Percentiles rank a stretch among this genome's conserved stretches.
These are phyloP conservation scores for Cariama cristata DNA, from an alignment of 2,113 vertebrate species.

Conservation along the genomic window DNA sequence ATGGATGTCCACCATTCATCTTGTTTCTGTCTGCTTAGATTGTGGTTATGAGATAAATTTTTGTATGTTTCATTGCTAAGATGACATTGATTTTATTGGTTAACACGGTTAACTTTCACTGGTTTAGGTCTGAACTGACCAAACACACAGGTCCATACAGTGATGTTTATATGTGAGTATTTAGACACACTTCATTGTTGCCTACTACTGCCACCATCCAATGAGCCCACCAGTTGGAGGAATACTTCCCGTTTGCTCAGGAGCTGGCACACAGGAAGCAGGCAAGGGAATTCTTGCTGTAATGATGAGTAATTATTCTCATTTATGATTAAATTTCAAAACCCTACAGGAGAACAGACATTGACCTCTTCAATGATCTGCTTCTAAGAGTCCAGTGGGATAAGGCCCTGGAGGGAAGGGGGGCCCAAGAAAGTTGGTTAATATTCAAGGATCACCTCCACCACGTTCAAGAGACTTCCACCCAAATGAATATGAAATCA, in stretches of 20 bases:
- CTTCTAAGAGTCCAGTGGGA: too few relatives aligned
- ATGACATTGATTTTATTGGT: not conserved
- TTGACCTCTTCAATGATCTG: too few relatives aligned
- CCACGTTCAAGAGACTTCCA: too few relatives aligned
- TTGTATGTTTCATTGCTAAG: not conserved
- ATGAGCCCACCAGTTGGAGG: not conserved
- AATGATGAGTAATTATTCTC: not conserved
- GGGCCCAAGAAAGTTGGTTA: too few relatives aligned
- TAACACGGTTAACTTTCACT: not conserved
- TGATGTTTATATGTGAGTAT: not conserved
- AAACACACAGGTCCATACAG: not conserved
- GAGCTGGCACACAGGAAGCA: not conserved
- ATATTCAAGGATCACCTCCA: too few relatives aligned
- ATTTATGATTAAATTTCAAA: not conserved
- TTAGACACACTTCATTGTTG: not conserved
- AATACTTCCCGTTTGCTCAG: not conserved
- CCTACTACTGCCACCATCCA: not conserved
- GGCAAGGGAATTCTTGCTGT: not conserved
- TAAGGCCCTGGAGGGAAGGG: too few relatives aligned
- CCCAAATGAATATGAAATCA: too few relatives aligned
- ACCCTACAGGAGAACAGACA: too few relatives aligned
- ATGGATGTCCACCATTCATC: not conserved
- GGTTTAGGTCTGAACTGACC: not conserved
- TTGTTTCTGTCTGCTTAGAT: not conserved
- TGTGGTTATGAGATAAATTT: not conserved